Evolutionary conservation across 2,888 invertebrate species (phyloP).

Genomic region (Chymomyza caudatula): DNA sequence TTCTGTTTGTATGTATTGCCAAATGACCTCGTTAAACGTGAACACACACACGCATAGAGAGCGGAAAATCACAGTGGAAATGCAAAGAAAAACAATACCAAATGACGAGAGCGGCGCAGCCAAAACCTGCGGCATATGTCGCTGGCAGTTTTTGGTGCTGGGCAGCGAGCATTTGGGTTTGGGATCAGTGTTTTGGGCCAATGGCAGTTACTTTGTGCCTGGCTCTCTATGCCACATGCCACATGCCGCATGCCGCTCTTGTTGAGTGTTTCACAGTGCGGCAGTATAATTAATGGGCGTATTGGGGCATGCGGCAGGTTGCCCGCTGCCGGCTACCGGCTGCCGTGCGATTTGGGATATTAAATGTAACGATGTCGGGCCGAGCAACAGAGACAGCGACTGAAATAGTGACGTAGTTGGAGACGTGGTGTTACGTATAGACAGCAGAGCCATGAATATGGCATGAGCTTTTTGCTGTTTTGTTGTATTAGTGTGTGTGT

Average conservation of each 20-base stretch:
- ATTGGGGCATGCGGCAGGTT: constrained; percentile 50
- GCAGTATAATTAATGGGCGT: constrained; percentile 66
- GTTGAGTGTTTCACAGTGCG: constrained; percentile 43
- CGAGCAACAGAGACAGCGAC: constrained; percentile 1
- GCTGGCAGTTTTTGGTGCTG: constrained; percentile 15
- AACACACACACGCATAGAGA: constrained; percentile 22
- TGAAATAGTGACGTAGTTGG: no score
- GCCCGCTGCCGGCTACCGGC: constrained; percentile 2
- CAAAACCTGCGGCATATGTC: constrained; percentile 55
- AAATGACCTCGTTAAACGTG: constrained; percentile 6
- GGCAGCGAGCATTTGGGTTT: not conserved
- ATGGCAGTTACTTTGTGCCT: constrained; percentile 28
- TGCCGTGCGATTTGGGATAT: constrained; percentile 52
- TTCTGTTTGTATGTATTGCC: constrained; percentile 28
- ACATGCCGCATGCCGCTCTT: not conserved
- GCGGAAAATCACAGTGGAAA: not conserved
- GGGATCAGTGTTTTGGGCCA: not conserved
- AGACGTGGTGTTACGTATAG: no score
- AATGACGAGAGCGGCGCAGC: constrained; percentile 44
- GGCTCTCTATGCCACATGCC: not conserved
- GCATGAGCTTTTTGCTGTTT: constrained; percentile 39
- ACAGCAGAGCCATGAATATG: constrained; percentile 45
- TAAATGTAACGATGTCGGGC: constrained; percentile 48
- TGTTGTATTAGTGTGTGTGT: not conserved
- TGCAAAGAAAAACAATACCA: constrained; percentile 44